phyloP scores from a whole-genome alignment of 1,140 invertebrate genomes.

The Brachionus plicatilis region DNA sequence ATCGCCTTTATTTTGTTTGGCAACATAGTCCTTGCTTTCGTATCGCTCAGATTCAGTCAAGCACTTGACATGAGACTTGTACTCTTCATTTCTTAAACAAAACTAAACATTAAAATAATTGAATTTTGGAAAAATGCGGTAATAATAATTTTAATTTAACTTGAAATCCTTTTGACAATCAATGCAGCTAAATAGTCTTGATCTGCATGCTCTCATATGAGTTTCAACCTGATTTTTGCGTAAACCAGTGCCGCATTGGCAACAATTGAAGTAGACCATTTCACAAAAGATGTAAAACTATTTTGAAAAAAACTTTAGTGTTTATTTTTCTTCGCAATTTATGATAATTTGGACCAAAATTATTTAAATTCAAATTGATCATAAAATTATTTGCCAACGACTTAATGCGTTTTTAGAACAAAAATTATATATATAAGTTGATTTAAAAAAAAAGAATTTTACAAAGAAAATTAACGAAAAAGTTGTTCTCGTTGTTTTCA shows the following conservation, averaged over 20 bases:
- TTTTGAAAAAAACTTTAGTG: background rate
- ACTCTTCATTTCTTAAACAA: constrained; percentile 69
- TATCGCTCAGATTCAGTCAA: constrained; percentile 84
- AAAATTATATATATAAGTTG: background rate
- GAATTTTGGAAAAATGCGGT: background rate
- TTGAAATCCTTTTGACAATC: constrained; percentile 82
- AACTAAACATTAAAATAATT: constrained; percentile 39
- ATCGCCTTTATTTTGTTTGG: constrained; percentile 73
- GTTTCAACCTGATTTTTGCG: constrained; percentile 86
- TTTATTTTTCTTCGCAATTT: background rate
- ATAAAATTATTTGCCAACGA: background rate
- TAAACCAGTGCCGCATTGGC: constrained; percentile 76
- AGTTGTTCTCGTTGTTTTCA: background rate
- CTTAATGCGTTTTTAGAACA: background rate
- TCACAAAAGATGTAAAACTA: background rate
- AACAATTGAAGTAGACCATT: constrained; percentile 89
- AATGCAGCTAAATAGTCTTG: constrained; percentile 85
- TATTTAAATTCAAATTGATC: too few relatives aligned
- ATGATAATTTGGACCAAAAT: background rate
- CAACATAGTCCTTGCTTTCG: constrained; percentile 70
- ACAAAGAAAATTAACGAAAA: background rate
- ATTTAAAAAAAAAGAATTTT: background rate
- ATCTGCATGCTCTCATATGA: constrained; percentile 60
- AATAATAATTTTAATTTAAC: constrained; percentile 55
- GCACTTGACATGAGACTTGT: constrained; percentile 78